phyloP scores from a whole-genome alignment of 2,113 vertebrate species.

The Heptranchias perlo region DNA sequence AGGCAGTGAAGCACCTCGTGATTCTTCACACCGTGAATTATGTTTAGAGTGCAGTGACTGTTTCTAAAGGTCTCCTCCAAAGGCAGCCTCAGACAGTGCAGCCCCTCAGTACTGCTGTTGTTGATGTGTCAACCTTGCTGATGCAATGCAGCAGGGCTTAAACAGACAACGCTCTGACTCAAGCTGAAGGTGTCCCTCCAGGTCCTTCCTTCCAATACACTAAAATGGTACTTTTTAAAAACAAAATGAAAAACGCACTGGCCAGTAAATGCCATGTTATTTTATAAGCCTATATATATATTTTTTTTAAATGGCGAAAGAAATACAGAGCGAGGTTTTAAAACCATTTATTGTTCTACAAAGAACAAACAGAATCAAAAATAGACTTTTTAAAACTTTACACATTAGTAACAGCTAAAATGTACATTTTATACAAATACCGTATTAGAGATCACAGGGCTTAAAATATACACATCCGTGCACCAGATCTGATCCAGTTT shows the following conservation, averaged over 20 bases:
- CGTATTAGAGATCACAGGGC: constrained; percentile 18
- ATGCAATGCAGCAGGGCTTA: too few relatives aligned
- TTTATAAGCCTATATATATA: background rate
- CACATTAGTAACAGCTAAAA: constrained; percentile 22
- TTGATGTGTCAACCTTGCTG: too few relatives aligned
- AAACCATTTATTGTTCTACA: constrained; percentile 30
- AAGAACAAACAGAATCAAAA: constrained; percentile 37
- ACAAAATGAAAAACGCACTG: too few relatives aligned
- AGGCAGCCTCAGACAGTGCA: too few relatives aligned
- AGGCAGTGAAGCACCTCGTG: too few relatives aligned
- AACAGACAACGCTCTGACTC: too few relatives aligned
- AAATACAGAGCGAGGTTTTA: background rate
- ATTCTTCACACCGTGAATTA: too few relatives aligned
- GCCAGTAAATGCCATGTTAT: background rate
- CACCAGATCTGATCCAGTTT: background rate
- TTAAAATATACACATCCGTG: constrained; percentile 24
- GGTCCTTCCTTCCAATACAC: background rate
- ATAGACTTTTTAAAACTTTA: constrained; percentile 36
- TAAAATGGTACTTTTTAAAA: background rate
- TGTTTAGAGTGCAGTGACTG: too few relatives aligned
- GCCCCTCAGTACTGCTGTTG: too few relatives aligned
- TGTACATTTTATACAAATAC: constrained; percentile 36
- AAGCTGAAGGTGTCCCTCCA: too few relatives aligned
- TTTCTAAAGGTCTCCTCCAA: too few relatives aligned
- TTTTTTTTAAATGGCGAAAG: background rate